These are phyloP conservation scores for Holacanthus passer DNA, from an alignment of 2,113 vertebrate genomes.

Conservation along the genomic window DNA sequence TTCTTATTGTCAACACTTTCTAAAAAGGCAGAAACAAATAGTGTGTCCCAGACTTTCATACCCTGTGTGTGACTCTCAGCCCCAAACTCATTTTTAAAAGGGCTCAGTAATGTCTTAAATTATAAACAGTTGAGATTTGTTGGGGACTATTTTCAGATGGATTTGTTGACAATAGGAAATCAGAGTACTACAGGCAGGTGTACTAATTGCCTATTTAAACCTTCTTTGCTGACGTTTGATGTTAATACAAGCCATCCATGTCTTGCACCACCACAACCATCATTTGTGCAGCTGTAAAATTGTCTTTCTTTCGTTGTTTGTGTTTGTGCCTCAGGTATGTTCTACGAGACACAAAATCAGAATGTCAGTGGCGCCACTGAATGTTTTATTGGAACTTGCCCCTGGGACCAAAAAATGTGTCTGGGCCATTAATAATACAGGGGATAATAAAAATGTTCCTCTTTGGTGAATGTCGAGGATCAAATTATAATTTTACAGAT, in stretches of 20 bases:
- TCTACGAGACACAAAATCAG: neutral
- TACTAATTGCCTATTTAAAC: neutral
- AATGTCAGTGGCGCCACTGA: neutral
- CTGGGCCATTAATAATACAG: slow-evolving; percentile 3
- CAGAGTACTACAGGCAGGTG: no score
- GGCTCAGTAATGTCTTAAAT: no score
- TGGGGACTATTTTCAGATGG: no score
- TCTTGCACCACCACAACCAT: neutral
- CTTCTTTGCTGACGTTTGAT: neutral
- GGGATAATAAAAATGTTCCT: neutral
- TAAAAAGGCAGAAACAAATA: neutral
- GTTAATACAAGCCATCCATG: neutral
- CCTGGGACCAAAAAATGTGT: neutral
- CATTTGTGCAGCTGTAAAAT: neutral
- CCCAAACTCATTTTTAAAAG: no score
- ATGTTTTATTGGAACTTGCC: slow-evolving; percentile 1
- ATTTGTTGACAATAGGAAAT: no score
- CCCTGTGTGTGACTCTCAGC: no score
- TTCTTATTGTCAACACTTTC: no score
- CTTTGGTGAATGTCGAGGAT: neutral
- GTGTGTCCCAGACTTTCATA: no score
- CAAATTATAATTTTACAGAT: neutral
- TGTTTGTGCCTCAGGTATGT: neutral
- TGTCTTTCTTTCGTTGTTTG: neutral
- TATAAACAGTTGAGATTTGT: no score